Conservation (phyloP, 2,113 vertebrate genomes). For the Oncorhynchus tshawytscha region DNA sequence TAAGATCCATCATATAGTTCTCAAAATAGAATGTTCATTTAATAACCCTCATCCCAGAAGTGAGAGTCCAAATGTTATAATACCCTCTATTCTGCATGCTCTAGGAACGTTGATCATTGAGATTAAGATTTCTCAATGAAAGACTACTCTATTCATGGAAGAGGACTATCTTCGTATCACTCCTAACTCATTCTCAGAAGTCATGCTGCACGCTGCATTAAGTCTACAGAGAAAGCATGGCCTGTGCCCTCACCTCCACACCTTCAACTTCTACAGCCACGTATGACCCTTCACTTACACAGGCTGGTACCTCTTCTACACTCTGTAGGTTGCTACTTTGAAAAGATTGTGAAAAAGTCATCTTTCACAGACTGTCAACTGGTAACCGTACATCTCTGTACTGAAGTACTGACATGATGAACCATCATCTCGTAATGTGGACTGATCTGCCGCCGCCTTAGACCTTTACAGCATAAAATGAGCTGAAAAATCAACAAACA, state of each 20-base stretch:
- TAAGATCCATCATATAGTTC: conserved; percentile 12
- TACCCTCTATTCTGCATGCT: too few species aligned
- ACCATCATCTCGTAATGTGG: conserved; percentile 29
- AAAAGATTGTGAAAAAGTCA: too few species aligned
- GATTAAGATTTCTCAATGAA: too few species aligned
- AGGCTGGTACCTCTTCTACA: too few species aligned
- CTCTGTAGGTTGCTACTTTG: not conserved
- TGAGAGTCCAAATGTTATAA: not conserved
- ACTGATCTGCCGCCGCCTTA: conserved; percentile 51
- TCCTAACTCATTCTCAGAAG: conserved; percentile 42
- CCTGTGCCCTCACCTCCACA: not conserved
- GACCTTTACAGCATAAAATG: conserved; percentile 64
- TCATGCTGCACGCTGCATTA: conserved; percentile 51
- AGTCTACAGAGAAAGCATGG: not conserved
- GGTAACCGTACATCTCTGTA: not conserved
- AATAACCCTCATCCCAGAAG: not conserved
- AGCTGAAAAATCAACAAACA: conserved; percentile 70
- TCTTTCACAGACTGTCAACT: not conserved
- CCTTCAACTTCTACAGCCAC: not conserved
- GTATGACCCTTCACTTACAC: not conserved
- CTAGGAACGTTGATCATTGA: too few species aligned
- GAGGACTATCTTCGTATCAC: not conserved
- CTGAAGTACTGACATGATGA: not conserved
- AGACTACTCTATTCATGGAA: not conserved
- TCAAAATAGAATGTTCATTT: conserved; percentile 1